Base-by-base conservation (phyloP, 2,888 invertebrate genomes). In the Xestia c-nigrum region DNA sequence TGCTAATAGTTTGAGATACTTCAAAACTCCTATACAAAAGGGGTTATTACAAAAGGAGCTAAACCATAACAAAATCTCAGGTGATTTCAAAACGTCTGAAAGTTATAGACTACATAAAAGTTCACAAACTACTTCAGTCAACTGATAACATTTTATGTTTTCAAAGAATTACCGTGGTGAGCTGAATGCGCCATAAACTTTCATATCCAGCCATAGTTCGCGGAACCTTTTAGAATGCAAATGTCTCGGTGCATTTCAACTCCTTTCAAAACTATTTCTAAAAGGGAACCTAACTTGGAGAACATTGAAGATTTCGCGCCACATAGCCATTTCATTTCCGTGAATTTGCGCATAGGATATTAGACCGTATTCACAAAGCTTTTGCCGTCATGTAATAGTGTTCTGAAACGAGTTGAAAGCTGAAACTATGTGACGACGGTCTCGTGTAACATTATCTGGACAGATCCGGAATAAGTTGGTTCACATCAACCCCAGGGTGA, bases 241-340 rank as follows among this genome's bases (percentile, higher is more conserved):
- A 96, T 95, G 92, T 93, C 92, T 90, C 89, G 79, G 88, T 93
- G 94, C 94, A 94, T 94, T 94, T 93, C 94, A 90, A 90, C 91
- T 93, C 93, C 91, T 92, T 94, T 94, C 92, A 94, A 91, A 95
- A 94, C 92, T 94, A 94, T 94, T 94, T 93, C 93, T 92, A 91
- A 93, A 93, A 93, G 82, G 92, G 91, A 89, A 92, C 90, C 92
- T 93, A 92, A 93, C 91, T 92, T 87, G 85, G 87, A 88, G 90
- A 91, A 93, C 92, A 93, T 92, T 93, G 93, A 90, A 91, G 92
- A 93, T 91, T 93, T 92, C 87, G 87, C 91, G 90, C 88, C 91
- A 89, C 87, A 89, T 86, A 89, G 90, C 90, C 90, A 90, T 92
- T 91, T 91, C 90, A 90, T 92, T 92, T 92, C 90, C 88, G 87